Evolutionary conservation across 1,140 invertebrate genomes (phyloP).

Genomic region (Plutomurus gul): DNA sequence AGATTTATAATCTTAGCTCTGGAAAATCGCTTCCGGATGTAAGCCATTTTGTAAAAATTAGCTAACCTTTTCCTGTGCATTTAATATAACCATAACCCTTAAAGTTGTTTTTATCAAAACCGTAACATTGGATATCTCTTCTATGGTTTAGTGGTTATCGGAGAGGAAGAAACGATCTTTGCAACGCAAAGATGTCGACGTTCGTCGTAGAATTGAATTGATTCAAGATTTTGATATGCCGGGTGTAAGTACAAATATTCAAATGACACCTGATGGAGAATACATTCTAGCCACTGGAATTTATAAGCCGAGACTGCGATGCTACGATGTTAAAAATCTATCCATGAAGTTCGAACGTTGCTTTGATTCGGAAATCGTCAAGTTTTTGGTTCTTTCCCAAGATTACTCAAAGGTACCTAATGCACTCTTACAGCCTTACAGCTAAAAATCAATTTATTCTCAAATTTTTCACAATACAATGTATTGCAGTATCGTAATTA

Average conservation of each 20-base stretch:
- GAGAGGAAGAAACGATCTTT: conserved; percentile 84
- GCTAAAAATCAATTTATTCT: not conserved
- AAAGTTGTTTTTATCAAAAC: not conserved
- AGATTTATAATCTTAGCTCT: conserved; percentile 96
- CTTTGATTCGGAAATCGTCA: conserved; percentile 92
- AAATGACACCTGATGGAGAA: conserved; percentile 87
- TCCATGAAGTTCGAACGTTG: conserved; percentile 98
- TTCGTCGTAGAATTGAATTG: conserved; percentile 87
- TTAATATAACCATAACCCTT: too few relatives aligned
- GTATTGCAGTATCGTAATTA: conserved; percentile 42
- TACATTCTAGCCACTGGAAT: conserved; percentile 92
- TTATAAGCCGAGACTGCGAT: conserved; percentile 95
- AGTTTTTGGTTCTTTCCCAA: conserved; percentile 84
- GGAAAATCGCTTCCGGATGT: conserved; percentile 96
- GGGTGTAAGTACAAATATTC: conserved; percentile 81
- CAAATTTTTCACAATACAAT: not conserved
- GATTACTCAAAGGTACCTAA: conserved; percentile 81
- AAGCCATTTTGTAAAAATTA: conserved; percentile 54
- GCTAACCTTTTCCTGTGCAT: too few relatives aligned
- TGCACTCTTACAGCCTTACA: not conserved
- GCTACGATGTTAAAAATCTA: conserved; percentile 94
- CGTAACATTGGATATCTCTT: conserved; percentile 31
- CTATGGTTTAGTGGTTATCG: conserved; percentile 81
- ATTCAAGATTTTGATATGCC: conserved; percentile 99
- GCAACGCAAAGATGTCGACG: conserved; percentile 88